A percentile compares a stretch with the other conserved stretches of the same genome.
Conservation (phyloP, 2,888 invertebrate genomes). For the Notocelia uddmanniana region DNA sequence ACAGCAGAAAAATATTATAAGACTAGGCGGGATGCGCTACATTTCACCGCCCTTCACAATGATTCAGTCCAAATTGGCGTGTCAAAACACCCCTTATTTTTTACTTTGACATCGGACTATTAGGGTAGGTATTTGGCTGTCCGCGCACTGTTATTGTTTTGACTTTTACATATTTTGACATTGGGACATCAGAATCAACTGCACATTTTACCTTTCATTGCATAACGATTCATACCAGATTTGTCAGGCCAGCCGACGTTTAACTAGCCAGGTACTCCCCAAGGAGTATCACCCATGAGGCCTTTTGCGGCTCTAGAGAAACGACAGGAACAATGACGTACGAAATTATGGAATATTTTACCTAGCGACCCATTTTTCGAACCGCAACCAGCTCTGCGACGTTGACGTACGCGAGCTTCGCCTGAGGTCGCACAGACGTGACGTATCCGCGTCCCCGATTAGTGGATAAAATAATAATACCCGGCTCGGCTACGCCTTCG, state of each 20-base stretch:
- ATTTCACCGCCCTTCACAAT: neutral
- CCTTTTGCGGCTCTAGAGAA: neutral
- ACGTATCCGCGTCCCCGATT: neutral
- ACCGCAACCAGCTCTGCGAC: neutral
- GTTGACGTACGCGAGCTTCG: neutral
- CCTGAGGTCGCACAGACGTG: neutral
- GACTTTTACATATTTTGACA: neutral
- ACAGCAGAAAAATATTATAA: too few species aligned
- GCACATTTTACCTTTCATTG: too few species aligned
- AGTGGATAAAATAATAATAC: neutral
- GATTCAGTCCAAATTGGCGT: neutral
- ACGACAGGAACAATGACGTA: neutral
- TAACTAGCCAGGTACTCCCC: neutral
- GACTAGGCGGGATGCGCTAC: neutral
- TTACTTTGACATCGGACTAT: neutral
- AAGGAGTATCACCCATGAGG: neutral
- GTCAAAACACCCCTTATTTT: neutral
- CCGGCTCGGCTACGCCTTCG: neutral
- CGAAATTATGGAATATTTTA: neutral
- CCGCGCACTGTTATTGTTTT: neutral
- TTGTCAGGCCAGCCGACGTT: constrained; percentile 1
- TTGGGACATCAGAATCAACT: neutral
- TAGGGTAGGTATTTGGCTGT: neutral
- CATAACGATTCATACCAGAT: neutral
- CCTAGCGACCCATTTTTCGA: neutral